These are phyloP conservation scores for Cepaea hortensis DNA, from an alignment of 2,888 invertebrate species.

Conservation along the genomic window DNA sequence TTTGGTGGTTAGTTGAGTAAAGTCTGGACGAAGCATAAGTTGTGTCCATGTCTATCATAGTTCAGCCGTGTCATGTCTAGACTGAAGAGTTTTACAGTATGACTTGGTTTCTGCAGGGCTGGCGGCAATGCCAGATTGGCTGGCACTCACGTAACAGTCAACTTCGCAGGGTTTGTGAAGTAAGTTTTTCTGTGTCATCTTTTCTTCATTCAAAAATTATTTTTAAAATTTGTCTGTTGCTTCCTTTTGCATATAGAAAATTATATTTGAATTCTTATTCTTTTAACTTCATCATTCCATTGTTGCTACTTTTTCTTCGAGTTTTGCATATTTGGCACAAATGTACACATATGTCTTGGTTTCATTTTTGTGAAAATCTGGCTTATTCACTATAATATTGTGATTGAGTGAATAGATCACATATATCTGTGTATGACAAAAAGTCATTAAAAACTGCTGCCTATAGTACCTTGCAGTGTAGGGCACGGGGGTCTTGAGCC, in stretches of 20 bases:
- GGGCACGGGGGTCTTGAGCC: too few relatives aligned
- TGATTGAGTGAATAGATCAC: too few relatives aligned
- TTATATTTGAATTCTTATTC: neutral
- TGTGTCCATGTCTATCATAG: neutral
- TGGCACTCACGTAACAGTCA: conserved; percentile 65
- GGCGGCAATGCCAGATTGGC: conserved; percentile 61
- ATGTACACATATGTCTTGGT: too few relatives aligned
- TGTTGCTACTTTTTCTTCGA: too few relatives aligned
- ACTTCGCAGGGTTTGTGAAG: conserved; percentile 65
- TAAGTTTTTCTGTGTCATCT: conserved; percentile 59
- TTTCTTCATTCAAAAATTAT: neutral
- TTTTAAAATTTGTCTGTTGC: neutral
- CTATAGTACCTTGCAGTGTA: too few relatives aligned
- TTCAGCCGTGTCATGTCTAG: neutral
- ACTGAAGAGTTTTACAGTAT: conserved; percentile 16
- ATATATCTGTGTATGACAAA: too few relatives aligned
- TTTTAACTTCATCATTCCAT: neutral
- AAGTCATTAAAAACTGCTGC: too few relatives aligned
- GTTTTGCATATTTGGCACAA: too few relatives aligned
- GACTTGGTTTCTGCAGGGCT: conserved; percentile 62
- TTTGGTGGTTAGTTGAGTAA: neutral
- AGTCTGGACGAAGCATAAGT: neutral
- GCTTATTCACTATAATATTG: too few relatives aligned
- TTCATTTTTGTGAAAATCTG: too few relatives aligned
- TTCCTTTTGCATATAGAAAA: neutral